Evolutionary conservation across 2,888 invertebrate species (phyloP), one percentile per base, ranked within the genome.

Genomic region (Abrostola triplasia): DNA sequence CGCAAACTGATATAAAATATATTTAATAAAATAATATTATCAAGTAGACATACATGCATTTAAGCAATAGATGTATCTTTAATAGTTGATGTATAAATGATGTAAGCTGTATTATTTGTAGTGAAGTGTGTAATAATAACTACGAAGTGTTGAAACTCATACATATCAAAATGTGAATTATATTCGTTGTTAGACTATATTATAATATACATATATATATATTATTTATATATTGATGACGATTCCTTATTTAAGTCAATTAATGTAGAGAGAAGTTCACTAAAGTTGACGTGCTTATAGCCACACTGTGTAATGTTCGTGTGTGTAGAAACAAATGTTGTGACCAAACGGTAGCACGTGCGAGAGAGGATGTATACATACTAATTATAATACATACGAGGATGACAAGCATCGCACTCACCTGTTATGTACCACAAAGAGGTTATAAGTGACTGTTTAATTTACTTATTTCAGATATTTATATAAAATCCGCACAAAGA

Each of bases 191-290:
- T 88, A 90, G 89, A 86, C 76, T 77, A 80, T 82, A 77, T 24
- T 82, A 84, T 84, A 82, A n/a, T 83, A 85, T 85, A 85, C 82
- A 72, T 76, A 68, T 63, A 72, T 75, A 64, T 67, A 60, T 67
- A 63, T 67, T 82, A 82, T 87, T 88, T 88, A 86, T 24, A 24
- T 84, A 89, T 88, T 77, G 83, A 89, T 82, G 81, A 90, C 82
- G 90, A 94, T 92, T 93, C 93, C 94, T 94, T 93, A 93, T 93
- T 94, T 94, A 90, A 87, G 94, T 94, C 94, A 94, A 94, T 94
- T 94, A 93, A 88, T 73, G 89, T 91, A 89, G 87, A 88, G 83
- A 76, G 77, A 82, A 73, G 80, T 86, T 85, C 88, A 80, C 78
- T 71, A 66, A 77, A 69, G 73, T 80, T 68, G 57, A 76, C 78